phyloP scores from a whole-genome alignment of 2,888 invertebrate genomes.

The Ophion slaviceki region DNA sequence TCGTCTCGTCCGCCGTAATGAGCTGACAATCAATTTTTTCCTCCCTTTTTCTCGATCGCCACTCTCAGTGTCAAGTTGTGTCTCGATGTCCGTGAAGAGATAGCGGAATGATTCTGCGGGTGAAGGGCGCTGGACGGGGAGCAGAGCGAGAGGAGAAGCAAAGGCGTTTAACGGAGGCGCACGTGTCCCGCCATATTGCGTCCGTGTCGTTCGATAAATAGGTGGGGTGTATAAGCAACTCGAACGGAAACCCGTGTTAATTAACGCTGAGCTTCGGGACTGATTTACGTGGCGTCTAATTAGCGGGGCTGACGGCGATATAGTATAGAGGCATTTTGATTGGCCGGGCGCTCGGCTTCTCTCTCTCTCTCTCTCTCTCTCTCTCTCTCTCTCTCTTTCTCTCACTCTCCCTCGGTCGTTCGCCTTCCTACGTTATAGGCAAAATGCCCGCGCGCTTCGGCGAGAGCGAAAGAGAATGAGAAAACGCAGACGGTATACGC shows the following conservation, averaged over 20 bases:
- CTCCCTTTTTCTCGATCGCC: background rate
- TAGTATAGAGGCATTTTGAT: slow-evolving; percentile 82
- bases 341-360: slow-evolving; percentile 75
- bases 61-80: slow-evolving; percentile 1
- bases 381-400: slow-evolving; percentile 2
- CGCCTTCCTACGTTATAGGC: slow-evolving; percentile 10
- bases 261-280: slow-evolving; percentile 83
- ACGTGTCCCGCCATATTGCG: slow-evolving; percentile 73
- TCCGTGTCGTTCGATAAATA: slow-evolving; percentile 80
- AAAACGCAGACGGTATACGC: slow-evolving; percentile 55
- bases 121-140: background rate
- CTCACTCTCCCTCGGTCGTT: slow-evolving; percentile 11
- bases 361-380: slow-evolving; percentile 20
- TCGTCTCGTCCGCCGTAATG: background rate
- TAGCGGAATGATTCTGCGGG: background rate
- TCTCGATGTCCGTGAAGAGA: background rate
- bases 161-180: slow-evolving; percentile 72
- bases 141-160: slow-evolving; percentile 34
- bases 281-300: slow-evolving; percentile 84
- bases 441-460: slow-evolving; percentile 22
- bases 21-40: background rate
- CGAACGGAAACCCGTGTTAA: slow-evolving; percentile 82
- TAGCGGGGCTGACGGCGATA: slow-evolving; percentile 82
- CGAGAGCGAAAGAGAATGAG: slow-evolving; percentile 45
- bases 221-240: slow-evolving; percentile 78